Percentiles rank a stretch among this genome's conserved stretches.
phyloP scores from a whole-genome alignment of 2,888 invertebrate genomes.

The Pherbina coryleti region DNA sequence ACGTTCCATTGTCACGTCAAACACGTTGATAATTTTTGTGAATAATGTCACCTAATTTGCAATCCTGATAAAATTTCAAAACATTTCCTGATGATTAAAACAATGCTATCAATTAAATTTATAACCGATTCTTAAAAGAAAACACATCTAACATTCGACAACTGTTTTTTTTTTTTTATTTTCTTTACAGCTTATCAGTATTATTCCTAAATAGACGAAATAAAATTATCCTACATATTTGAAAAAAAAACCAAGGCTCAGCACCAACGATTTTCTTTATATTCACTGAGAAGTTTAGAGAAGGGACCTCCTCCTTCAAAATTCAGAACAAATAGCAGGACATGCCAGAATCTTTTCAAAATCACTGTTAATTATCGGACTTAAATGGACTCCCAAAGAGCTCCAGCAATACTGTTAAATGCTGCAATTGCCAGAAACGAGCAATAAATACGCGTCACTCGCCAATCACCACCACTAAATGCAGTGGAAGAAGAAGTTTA shows the following conservation, averaged over 20 bases:
- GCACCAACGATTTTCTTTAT: background rate
- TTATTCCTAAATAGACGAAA: slow-evolving; percentile 7
- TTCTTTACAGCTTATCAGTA: slow-evolving; percentile 9
- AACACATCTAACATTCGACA: too few species aligned
- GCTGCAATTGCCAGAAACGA: slow-evolving; percentile 47
- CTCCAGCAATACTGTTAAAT: slow-evolving; percentile 45
- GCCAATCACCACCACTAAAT: slow-evolving; percentile 70
- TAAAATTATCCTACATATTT: background rate
- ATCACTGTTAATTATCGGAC: background rate
- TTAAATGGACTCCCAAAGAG: slow-evolving; percentile 42
- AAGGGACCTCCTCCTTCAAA: background rate
- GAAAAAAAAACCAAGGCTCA: background rate
- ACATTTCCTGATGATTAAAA: too few species aligned
- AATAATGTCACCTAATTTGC: too few species aligned
- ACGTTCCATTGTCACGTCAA: too few species aligned
- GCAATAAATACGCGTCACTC: slow-evolving; percentile 56
- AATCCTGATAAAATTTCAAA: too few species aligned
- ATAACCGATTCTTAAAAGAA: too few species aligned
- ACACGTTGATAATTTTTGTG: too few species aligned
- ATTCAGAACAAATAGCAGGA: background rate
- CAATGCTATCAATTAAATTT: too few species aligned
- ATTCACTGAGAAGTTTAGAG: too few species aligned
- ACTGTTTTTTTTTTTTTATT: too few species aligned
- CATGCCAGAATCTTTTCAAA: background rate
- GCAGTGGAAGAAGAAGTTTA: slow-evolving; percentile 88